Percentiles rank a stretch among this genome's conserved stretches.
Evolutionary conservation across 1,140 invertebrate genomes (phyloP).

Genomic region (Lethocerus indicus): DNA sequence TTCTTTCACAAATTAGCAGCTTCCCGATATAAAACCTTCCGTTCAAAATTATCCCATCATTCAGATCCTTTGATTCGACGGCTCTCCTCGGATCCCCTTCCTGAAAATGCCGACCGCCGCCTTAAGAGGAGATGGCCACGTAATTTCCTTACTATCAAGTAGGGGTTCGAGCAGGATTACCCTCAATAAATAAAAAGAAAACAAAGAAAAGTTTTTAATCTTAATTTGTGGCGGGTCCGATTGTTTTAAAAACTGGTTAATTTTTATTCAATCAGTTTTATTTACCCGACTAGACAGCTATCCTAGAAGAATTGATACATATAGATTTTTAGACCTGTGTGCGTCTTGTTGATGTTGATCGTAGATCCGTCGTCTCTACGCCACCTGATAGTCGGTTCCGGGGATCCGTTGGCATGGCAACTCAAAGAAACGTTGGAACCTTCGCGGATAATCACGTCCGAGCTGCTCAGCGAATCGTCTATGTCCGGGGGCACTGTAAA

Average conservation of each 20-base stretch:
- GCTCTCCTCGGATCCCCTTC: no score
- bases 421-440: slow-evolving; percentile 71
- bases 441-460: slow-evolving; percentile 80
- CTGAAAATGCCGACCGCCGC: no score
- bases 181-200: neutral
- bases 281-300: no score
- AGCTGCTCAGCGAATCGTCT: slow-evolving; percentile 72
- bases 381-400: slow-evolving; percentile 76
- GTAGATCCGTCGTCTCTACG: slow-evolving; percentile 70
- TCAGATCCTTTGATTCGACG: no score
- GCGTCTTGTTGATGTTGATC: slow-evolving; percentile 67
- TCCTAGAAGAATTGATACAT: neutral
- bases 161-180: no score
- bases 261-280: neutral
- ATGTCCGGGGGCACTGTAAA: slow-evolving; percentile 78
- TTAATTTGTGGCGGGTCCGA: neutral
- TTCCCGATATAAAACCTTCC: no score
- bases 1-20: no score
- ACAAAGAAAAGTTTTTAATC: neutral
- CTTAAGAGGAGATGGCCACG: no score
- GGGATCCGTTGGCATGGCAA: slow-evolving; percentile 78
- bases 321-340: slow-evolving; percentile 38
- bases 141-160: no score
- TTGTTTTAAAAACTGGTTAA: neutral
- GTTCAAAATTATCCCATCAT: no score